A percentile compares a stretch with the other conserved stretches of the same genome.
These are phyloP conservation scores for Melieria omissa DNA, from an alignment of 2,888 invertebrate species.

Conservation along the genomic window DNA sequence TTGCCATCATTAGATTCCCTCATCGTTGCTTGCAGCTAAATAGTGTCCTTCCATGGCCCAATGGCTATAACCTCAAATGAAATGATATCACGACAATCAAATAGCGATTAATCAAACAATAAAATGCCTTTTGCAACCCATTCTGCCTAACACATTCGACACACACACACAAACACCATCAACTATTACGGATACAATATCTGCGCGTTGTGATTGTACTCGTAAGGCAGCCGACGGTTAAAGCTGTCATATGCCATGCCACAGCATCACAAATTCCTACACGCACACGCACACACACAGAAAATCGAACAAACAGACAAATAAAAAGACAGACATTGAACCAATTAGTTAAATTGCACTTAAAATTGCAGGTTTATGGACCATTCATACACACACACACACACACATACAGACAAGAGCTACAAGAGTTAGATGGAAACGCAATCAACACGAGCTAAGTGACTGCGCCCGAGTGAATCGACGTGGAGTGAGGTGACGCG, in stretches of 20 bases:
- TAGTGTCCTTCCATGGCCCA: too few relatives aligned
- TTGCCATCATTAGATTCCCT: too few relatives aligned
- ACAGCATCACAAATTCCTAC: background rate
- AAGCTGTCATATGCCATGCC: too few relatives aligned
- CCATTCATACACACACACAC: background rate
- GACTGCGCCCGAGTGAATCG: background rate
- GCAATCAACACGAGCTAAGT: background rate
- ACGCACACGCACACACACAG: background rate
- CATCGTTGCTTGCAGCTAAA: too few relatives aligned
- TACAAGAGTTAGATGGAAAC: background rate
- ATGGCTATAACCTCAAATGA: too few relatives aligned
- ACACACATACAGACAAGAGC: background rate
- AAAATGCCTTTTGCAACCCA: too few relatives aligned
- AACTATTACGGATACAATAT: too few relatives aligned
- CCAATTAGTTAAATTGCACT: constrained; percentile 39
- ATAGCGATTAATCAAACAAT: too few relatives aligned
- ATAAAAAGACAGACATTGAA: constrained; percentile 20
- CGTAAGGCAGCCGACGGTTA: too few relatives aligned
- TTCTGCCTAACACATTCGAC: background rate
- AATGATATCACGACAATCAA: too few relatives aligned
- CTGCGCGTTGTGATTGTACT: too few relatives aligned
- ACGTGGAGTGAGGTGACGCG: background rate
- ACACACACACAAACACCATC: background rate
- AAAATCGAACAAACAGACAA: constrained; percentile 11
- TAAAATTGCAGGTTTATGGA: constrained; percentile 31